These are phyloP conservation scores for Alloplasta piceator DNA, from an alignment of 2,888 invertebrate species.

Conservation along the genomic window DNA sequence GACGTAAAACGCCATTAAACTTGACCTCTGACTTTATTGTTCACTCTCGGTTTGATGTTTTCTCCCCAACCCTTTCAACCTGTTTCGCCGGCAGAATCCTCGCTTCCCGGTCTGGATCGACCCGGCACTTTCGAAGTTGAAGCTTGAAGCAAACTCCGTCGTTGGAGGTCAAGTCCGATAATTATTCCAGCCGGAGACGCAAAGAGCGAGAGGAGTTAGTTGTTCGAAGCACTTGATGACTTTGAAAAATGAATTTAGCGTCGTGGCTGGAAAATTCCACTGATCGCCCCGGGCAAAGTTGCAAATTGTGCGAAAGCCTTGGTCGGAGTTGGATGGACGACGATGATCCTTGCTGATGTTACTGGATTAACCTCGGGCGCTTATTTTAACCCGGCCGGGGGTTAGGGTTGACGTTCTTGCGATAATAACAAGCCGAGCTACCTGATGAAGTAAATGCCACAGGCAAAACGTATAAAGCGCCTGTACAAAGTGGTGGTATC, in stretches of 20 bases:
- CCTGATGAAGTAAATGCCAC: not conserved
- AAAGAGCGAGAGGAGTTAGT: constrained; percentile 7
- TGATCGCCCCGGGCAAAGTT: too few relatives aligned
- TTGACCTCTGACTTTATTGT: too few relatives aligned
- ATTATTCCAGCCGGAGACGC: constrained; percentile 37
- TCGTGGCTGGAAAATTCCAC: too few relatives aligned
- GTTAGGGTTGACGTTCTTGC: constrained; percentile 1
- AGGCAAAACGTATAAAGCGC: not conserved
- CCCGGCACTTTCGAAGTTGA: not conserved
- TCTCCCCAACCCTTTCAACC: too few relatives aligned
- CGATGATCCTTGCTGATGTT: constrained; percentile 31
- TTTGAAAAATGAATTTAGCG: too few relatives aligned
- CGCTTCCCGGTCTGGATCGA: not conserved
- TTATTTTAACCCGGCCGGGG: constrained; percentile 30
- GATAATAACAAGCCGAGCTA: constrained; percentile 4
- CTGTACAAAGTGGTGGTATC: constrained; percentile 3
- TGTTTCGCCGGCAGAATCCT: not conserved
- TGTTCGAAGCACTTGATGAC: too few relatives aligned
- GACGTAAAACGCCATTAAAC: too few relatives aligned
- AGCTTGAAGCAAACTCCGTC: constrained; percentile 4
- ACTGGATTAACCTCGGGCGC: constrained; percentile 39
- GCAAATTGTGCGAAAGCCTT: constrained; percentile 23
- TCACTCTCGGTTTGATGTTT: too few relatives aligned
- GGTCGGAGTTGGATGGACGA: not conserved
- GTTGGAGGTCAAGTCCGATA: constrained; percentile 35